These are phyloP conservation scores for Hypocryptadius cinnamomeus DNA, from an alignment of 2,113 vertebrate species.

Conservation along the genomic window DNA sequence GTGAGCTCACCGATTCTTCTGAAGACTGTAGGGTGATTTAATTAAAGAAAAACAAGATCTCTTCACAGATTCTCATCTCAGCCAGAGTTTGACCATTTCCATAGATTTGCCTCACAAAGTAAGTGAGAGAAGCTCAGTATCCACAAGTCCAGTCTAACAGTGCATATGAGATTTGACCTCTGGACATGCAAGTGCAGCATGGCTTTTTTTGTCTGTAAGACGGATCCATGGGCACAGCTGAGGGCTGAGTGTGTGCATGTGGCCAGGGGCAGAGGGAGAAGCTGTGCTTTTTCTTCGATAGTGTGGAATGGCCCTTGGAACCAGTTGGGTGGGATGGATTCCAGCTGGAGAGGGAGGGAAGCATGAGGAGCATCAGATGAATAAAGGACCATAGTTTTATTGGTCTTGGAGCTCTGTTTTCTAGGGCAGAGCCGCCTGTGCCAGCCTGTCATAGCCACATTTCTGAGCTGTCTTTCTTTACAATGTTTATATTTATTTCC, in stretches of 20 bases:
- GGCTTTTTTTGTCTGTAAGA: neutral
- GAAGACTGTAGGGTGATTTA: neutral
- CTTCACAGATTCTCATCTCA: neutral
- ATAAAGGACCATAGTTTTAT: neutral
- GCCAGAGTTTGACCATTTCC: neutral
- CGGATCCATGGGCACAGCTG: neutral
- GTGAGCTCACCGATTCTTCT: neutral
- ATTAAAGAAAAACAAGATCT: neutral
- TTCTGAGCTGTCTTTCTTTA: conserved; percentile 25
- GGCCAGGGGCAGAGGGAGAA: neutral
- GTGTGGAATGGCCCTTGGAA: neutral
- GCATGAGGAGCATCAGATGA: neutral
- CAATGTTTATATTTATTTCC: conserved; percentile 54
- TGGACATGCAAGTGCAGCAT: neutral
- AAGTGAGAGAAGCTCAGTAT: neutral
- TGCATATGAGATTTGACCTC: neutral
- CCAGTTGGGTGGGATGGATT: neutral
- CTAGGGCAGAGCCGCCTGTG: conserved; percentile 11
- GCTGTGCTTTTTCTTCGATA: neutral
- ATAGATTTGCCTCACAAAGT: neutral
- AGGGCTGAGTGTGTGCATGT: neutral
- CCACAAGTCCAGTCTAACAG: neutral
- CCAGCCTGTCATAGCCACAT: neutral
- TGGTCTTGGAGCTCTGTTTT: conserved; percentile 13
- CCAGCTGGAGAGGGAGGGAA: neutral